Evolutionary conservation across 2,888 invertebrate genomes (phyloP).

Genomic region (Drosophila neutralis): DNA sequence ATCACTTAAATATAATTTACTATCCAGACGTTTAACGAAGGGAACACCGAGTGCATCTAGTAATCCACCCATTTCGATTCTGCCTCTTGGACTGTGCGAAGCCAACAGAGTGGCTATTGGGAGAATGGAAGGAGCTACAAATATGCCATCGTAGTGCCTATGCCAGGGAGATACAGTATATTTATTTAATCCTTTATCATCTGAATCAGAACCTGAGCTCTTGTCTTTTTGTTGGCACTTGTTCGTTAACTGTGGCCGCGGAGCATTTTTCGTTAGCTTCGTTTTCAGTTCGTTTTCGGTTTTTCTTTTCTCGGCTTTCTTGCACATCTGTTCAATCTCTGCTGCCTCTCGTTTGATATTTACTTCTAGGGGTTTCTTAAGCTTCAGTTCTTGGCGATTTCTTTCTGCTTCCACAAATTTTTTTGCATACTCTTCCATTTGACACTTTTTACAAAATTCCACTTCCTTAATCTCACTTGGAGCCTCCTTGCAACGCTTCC

Average conservation of each 20-base stretch:
- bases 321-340: not conserved
- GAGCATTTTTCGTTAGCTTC: not conserved
- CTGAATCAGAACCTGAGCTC: not conserved
- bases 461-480: not conserved
- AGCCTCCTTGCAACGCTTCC: not conserved
- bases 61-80: not conserved
- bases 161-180: conserved; percentile 2
- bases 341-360: not conserved
- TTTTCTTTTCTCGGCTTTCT: not conserved
- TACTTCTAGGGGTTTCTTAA: not conserved
- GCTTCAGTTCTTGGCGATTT: not conserved
- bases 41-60: conserved; percentile 8
- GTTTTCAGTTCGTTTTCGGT: not conserved
- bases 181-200: conserved; percentile 21
- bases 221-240: conserved; percentile 4
- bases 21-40: conserved; percentile 1
- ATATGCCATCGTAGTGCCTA: conserved; percentile 1
- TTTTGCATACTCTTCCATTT: not conserved
- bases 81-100: not conserved
- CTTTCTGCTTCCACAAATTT: not conserved
- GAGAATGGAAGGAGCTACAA: conserved; percentile 6
- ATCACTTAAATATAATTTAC: conserved; percentile 15
- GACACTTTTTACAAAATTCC: not conserved
- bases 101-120: not conserved
- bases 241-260: not conserved